These are phyloP conservation scores for Lanius ludovicianus DNA, from an alignment of 2,113 vertebrate genomes.

Conservation along the genomic window DNA sequence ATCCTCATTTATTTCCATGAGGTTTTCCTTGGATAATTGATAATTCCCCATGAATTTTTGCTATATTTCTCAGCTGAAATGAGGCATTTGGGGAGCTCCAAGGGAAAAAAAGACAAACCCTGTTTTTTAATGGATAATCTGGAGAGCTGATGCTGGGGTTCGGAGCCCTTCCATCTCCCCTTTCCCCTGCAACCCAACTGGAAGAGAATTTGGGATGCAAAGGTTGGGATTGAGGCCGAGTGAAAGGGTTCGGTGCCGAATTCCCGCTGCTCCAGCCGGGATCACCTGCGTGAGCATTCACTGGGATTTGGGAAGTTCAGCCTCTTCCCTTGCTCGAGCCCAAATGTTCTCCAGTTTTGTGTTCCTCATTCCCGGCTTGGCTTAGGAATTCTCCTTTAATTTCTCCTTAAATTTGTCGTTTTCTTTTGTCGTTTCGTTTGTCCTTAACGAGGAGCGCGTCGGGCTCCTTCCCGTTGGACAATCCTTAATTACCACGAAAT, in stretches of 20 bases:
- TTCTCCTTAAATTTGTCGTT: accelerated
- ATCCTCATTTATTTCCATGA: accelerated
- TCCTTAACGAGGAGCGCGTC: neutral
- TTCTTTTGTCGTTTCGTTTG: neutral
- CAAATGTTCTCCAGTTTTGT: neutral
- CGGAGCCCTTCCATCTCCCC: neutral
- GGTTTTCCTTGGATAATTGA: neutral
- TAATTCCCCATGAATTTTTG: accelerated
- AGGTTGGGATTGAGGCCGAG: accelerated
- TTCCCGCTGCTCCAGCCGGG: neutral
- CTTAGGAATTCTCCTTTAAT: neutral
- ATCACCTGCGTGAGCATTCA: accelerated
- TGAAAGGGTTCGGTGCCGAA: neutral
- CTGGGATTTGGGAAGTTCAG: neutral
- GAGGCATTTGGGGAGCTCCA: neutral
- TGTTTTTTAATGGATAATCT: accelerated
- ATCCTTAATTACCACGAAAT: neutral
- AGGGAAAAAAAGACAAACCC: neutral
- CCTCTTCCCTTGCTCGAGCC: neutral
- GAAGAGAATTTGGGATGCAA: neutral
- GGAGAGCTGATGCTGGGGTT: neutral
- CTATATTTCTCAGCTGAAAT: neutral
- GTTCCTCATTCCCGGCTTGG: accelerated
- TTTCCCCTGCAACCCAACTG: too few relatives aligned
- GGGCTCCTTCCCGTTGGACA: neutral